A percentile compares a stretch with the other conserved stretches of the same genome.
Evolutionary conservation across 2,113 vertebrate genomes (phyloP).

Genomic region (Colinus virginianus): DNA sequence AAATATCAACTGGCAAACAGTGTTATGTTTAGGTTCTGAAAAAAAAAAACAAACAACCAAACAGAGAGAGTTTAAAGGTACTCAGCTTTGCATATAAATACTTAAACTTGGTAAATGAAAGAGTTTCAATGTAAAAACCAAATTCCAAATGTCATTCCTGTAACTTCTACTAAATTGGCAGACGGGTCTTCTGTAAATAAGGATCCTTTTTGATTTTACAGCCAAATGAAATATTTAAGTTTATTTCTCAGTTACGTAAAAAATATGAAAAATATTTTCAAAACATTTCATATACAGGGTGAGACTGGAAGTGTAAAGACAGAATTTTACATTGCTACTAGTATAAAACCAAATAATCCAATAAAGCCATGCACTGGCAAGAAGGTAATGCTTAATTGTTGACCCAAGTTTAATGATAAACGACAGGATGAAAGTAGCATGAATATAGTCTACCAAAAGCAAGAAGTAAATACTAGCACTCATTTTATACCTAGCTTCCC

Average conservation of each 20-base stretch:
- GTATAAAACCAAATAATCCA: background rate
- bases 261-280: background rate
- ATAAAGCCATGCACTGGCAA: background rate
- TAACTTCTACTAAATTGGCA: background rate
- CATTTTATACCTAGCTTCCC: background rate
- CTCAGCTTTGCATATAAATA: background rate
- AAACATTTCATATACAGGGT: background rate
- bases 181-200: background rate
- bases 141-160: background rate
- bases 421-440: background rate
- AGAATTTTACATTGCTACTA: background rate
- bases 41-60: background rate
- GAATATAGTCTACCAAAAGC: background rate
- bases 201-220: background rate
- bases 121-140: background rate
- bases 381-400: background rate
- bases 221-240: background rate
- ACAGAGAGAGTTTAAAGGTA: background rate
- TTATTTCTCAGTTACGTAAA: background rate
- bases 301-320: background rate
- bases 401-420: background rate
- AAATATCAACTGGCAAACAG: background rate
- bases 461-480: background rate
- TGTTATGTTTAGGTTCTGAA: background rate
- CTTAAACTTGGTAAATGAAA: background rate